Conservation (phyloP, 2,797 vertebrate species). For the Gila robusta region DNA sequence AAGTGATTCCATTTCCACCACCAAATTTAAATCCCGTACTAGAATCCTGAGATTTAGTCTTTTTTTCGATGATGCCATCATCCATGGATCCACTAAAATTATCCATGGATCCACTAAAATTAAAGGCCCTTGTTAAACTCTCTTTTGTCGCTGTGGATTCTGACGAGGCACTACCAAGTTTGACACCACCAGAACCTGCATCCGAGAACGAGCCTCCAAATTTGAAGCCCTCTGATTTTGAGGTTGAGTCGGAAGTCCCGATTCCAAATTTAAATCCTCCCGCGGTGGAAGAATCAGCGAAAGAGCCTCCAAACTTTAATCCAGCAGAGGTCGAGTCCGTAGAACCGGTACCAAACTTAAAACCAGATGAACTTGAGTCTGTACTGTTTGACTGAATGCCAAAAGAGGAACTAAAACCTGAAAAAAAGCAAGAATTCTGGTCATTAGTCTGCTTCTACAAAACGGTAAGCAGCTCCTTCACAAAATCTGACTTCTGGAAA, state of each 20-base stretch:
- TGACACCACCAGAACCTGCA: neutral
- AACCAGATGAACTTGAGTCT: conserved; percentile 77
- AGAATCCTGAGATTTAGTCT: conserved; percentile 74
- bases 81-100: conserved; percentile 69
- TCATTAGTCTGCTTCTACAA: neutral
- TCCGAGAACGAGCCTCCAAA: conserved; percentile 24
- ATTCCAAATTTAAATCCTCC: conserved; percentile 78
- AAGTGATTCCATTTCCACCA: conserved; percentile 58
- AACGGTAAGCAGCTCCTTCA: neutral
- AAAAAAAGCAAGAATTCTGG: conserved; percentile 6
- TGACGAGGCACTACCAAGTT: neutral
- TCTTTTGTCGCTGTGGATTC: conserved; percentile 33
- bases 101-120: conserved; percentile 68
- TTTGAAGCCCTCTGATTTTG: conserved; percentile 74
- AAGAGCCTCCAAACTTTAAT: conserved; percentile 77
- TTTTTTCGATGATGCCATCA: conserved; percentile 82
- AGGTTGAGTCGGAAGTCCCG: conserved; percentile 70
- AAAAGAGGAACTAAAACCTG: conserved; percentile 79
- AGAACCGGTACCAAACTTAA: conserved; percentile 83
- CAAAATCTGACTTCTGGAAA: neutral
- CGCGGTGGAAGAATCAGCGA: conserved; percentile 71
- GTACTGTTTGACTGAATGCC: conserved; percentile 76
- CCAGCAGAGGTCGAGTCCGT: conserved; percentile 74
- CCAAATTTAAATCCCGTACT: conserved; percentile 84
- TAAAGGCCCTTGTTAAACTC: conserved; percentile 70